phyloP scores from a whole-genome alignment of 1,140 invertebrate species.

The Oryzaephilus surinamensis region DNA sequence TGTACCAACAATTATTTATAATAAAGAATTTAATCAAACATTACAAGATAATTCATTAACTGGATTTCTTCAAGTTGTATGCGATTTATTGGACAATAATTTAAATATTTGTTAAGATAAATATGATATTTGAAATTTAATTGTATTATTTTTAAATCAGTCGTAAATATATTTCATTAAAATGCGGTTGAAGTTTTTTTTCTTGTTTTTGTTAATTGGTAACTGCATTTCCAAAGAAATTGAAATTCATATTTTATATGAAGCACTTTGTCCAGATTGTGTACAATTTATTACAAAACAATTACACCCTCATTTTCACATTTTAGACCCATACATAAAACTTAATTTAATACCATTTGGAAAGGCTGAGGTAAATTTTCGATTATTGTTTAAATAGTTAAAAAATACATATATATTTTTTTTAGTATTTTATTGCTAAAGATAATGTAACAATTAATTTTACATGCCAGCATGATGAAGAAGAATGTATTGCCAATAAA shows the following conservation, averaged over 20 bases:
- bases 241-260: too few relatives aligned
- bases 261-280: too few relatives aligned
- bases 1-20: slow-evolving; percentile 3
- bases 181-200: too few relatives aligned
- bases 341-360: slow-evolving; percentile 62
- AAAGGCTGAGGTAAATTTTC: slow-evolving; percentile 53
- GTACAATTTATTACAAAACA: too few relatives aligned
- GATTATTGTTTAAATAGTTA: not conserved
- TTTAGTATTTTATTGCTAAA: slow-evolving; percentile 3
- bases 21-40: slow-evolving; percentile 4
- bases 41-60: not conserved
- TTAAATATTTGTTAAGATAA: not conserved
- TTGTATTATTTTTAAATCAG: too few relatives aligned
- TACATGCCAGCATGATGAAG: slow-evolving; percentile 59
- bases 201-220: too few relatives aligned
- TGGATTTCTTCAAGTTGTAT: slow-evolving; percentile 1
- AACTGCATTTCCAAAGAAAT: too few relatives aligned
- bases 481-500: slow-evolving; percentile 54
- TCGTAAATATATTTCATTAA: too few relatives aligned
- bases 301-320: too few relatives aligned
- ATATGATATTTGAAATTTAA: too few relatives aligned
- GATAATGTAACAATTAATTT: slow-evolving; percentile 34
- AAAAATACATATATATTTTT: slow-evolving; percentile 1
- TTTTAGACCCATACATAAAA: too few relatives aligned
- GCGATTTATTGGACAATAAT: slow-evolving; percentile 1